Conservation (phyloP, 2,888 invertebrate species). For the Ornithoptera priamus region DNA sequence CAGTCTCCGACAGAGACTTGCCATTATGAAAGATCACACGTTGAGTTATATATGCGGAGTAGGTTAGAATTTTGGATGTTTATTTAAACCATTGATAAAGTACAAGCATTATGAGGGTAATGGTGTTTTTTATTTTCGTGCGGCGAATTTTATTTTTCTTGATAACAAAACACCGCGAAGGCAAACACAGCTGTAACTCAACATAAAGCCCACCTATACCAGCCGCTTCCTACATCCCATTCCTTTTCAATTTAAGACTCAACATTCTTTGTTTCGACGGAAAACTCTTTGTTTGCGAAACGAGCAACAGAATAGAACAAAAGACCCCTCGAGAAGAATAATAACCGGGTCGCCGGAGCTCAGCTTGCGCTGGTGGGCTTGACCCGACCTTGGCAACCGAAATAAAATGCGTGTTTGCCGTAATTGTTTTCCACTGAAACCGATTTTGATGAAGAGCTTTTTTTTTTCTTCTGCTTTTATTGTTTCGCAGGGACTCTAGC, state of each 20-base stretch:
- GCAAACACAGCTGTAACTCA: conserved; percentile 26
- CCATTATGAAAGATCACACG: too few species aligned
- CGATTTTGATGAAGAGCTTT: conserved; percentile 29
- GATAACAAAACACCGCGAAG: conserved; percentile 14
- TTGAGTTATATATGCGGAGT: too few species aligned
- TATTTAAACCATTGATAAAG: too few species aligned
- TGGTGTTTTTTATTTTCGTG: conserved; percentile 7
- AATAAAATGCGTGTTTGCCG: conserved; percentile 36
- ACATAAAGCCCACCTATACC: conserved; percentile 25
- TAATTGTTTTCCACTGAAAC: conserved; percentile 34
- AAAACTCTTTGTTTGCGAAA: conserved; percentile 31
- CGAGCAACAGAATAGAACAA: conserved; percentile 30
- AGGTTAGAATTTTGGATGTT: too few species aligned
- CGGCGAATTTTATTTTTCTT: conserved; percentile 4
- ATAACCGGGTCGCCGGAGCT: conserved; percentile 37
- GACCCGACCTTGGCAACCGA: conserved; percentile 38
- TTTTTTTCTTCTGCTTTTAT: conserved; percentile 20
- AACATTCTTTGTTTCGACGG: conserved; percentile 30
- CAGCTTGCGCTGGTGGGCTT: conserved; percentile 49
- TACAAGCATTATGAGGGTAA: not conserved
- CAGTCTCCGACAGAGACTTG: too few species aligned
- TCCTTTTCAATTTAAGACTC: conserved; percentile 29
- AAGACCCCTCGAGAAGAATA: conserved; percentile 28
- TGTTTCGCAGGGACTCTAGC: conserved; percentile 17
- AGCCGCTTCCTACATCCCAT: conserved; percentile 27